A percentile compares a stretch with the other conserved stretches of the same genome.
Evolutionary conservation across 1,140 invertebrate genomes (phyloP).

Genomic region (Camponotus floridanus): DNA sequence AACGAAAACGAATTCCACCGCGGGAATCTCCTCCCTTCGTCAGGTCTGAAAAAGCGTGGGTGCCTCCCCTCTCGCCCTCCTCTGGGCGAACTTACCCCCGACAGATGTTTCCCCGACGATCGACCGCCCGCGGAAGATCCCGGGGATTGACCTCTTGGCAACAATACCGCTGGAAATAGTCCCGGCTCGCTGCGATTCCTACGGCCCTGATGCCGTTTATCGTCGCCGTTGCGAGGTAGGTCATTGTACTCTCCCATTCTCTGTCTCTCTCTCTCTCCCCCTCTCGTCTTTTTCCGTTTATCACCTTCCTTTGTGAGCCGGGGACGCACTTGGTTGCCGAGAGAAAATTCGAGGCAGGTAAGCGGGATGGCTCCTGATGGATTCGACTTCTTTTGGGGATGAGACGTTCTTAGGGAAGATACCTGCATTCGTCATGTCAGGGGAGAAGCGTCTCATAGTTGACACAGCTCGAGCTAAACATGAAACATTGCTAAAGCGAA

Average conservation of each 20-base stretch:
- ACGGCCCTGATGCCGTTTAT: conserved; percentile 51
- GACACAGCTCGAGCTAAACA: background rate
- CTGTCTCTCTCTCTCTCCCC: background rate
- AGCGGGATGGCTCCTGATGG: background rate
- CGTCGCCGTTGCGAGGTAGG: conserved; percentile 34
- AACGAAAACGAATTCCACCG: background rate
- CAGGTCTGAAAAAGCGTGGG: conserved; percentile 73
- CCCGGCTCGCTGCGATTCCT: background rate
- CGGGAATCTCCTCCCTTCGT: background rate
- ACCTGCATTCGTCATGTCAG: conserved; percentile 2
- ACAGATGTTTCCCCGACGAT: conserved; percentile 72
- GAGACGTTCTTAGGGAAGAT: background rate
- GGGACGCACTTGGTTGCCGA: background rate
- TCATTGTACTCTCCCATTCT: conserved; percentile 41
- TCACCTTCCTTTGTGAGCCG: conserved; percentile 14
- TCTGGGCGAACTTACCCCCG: conserved; percentile 7
- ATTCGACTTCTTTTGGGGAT: background rate
- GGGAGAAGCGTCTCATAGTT: background rate
- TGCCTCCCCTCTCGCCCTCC: conserved; percentile 53
- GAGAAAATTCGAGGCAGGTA: conserved; percentile 2
- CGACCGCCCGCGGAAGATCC: background rate
- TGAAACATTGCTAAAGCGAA: background rate
- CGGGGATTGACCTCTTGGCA: conserved; percentile 43
- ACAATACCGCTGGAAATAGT: conserved; percentile 57
- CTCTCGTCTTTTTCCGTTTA: conserved; percentile 31